Base-by-base conservation (phyloP, 2,113 vertebrate genomes). In the Mionectes macconnelli region DNA sequence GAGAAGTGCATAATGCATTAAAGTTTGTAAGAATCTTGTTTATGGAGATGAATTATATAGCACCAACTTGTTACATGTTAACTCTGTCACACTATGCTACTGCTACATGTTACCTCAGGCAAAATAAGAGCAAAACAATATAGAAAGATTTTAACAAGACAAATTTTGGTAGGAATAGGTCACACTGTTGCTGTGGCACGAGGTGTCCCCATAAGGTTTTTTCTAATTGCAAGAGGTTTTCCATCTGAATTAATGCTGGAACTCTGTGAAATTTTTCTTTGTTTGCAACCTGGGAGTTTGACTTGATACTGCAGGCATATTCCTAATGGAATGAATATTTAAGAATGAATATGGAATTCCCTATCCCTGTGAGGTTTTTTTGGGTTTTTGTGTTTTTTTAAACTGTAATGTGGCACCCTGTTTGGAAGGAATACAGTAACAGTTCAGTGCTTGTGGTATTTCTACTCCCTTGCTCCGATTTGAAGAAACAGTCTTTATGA, bases 41-140 rank as follows among this genome's bases (percentile, higher is more conserved):
- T 69, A 1, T 60, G 11, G 39, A 55, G 16, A 14, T 40, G 10
- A 5, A 9, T 60, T 76, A 17, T 0, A 0, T 60, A 33, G 10
- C 24, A 56, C 23, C 18, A 35, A 13, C 9, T 55, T 44, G n/a
- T 49, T 79, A 44, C 4, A 1, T 31, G 19, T 27, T 15, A 3
- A 3, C 21, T 56, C 30, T 59, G 28, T 90, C 24, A 14, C 1
- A 5, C 23, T 50, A 0, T 31, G 30, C 55, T 81, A 9, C 42
- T 88, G 39, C 37, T 57, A 25, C 30, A 2, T 33, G 33, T 44
- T 27, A 35, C 23, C 24, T 56, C 19, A 44, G 59, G 10, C 0
- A 85, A 56, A 84, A 24, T 47, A n/a, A 15, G 1, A 7, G 6
- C 22, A 56, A 45, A 78, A 17, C 28, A 33, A 39, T 2, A 49